phyloP scores from a whole-genome alignment of 2,797 vertebrate species.

The Poeciliopsis presidionis region DNA sequence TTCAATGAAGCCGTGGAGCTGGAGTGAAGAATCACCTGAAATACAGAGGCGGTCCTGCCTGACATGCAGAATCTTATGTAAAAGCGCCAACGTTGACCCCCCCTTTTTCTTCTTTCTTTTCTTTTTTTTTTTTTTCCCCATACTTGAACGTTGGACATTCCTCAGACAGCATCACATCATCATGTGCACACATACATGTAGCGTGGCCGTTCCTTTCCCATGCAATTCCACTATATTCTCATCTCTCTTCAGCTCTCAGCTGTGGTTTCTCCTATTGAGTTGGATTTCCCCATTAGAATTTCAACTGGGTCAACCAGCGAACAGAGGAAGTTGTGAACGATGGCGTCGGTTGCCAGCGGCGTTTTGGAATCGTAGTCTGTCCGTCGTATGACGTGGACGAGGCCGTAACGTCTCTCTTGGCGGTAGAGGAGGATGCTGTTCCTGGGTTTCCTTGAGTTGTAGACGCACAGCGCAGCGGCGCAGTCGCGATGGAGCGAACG shows the following conservation, averaged over 20 bases:
- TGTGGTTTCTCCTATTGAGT: background rate
- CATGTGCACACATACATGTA: background rate
- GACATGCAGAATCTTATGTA: background rate
- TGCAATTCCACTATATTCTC: background rate
- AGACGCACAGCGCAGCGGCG: background rate
- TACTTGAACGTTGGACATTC: background rate
- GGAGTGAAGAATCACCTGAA: background rate
- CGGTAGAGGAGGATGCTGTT: background rate
- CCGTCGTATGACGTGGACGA: background rate
- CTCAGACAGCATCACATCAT: background rate
- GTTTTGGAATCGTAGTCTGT: background rate
- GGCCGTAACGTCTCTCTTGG: background rate
- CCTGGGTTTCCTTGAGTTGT: background rate
- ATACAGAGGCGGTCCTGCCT: background rate
- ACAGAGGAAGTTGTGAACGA: background rate
- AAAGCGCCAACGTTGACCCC: background rate
- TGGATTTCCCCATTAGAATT: background rate
- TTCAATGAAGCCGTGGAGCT: background rate
- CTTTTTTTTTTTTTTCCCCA: background rate
- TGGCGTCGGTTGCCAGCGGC: background rate
- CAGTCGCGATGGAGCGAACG: background rate
- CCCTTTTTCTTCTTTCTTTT: background rate
- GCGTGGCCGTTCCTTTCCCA: background rate
- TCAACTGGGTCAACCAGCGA: background rate
- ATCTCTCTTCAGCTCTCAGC: background rate